Evolutionary conservation across 2,888 invertebrate species (phyloP).

Genomic region (Scelioninae gen. 1): DNA sequence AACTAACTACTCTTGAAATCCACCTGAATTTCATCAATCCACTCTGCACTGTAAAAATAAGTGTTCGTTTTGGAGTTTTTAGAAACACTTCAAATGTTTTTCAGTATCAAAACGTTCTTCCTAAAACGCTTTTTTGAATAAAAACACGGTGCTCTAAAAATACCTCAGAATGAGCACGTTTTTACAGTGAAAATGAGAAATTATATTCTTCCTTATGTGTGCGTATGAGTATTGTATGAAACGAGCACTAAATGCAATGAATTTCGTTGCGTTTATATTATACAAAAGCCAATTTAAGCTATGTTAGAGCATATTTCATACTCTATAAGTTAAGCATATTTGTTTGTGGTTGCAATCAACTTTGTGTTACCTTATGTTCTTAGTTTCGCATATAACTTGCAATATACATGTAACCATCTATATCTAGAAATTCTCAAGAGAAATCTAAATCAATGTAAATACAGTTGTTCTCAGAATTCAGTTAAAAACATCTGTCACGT

Average conservation of each 20-base stretch:
- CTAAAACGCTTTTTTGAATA: too few relatives aligned
- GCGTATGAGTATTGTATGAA: neutral
- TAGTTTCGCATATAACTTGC: conserved; percentile 18
- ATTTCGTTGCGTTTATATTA: conserved; percentile 3
- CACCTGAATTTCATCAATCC: too few relatives aligned
- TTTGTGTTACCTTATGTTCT: neutral
- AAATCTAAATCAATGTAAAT: conserved; percentile 26
- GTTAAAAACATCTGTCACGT: neutral
- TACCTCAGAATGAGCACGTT: too few relatives aligned
- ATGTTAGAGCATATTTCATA: conserved; percentile 5
- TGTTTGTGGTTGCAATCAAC: conserved; percentile 11
- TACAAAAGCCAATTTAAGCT: conserved; percentile 37
- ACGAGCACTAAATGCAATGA: neutral
- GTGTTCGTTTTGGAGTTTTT: too few relatives aligned
- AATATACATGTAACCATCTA: conserved; percentile 41
- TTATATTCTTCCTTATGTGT: neutral
- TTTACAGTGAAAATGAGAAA: neutral
- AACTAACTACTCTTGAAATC: too few relatives aligned
- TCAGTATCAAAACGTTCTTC: too few relatives aligned
- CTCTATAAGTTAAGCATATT: conserved; percentile 19
- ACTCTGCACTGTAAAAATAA: too few relatives aligned
- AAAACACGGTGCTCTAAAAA: too few relatives aligned
- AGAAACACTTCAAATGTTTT: too few relatives aligned
- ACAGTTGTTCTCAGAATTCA: neutral
- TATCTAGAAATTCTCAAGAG: conserved; percentile 20